phyloP scores from a whole-genome alignment of 2,888 invertebrate genomes.

The Steinernema hermaphroditum region DNA sequence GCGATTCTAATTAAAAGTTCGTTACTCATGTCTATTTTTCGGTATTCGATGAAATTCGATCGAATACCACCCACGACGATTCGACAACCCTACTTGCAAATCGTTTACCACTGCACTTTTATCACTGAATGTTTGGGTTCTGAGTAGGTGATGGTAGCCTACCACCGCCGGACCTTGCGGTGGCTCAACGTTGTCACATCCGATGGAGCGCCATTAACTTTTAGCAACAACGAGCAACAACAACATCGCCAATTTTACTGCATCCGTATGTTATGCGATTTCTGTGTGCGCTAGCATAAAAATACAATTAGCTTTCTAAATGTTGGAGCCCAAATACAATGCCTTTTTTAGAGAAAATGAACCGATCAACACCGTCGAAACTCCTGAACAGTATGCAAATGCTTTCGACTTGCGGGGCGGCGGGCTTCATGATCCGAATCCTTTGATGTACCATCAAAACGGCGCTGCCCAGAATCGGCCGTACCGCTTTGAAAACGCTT shows the following conservation, averaged over 20 bases:
- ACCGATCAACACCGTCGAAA: neutral
- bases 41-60: too few relatives aligned
- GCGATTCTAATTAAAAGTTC: too few relatives aligned
- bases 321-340: too few relatives aligned
- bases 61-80: too few relatives aligned
- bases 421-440: neutral
- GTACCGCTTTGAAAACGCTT: neutral
- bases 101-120: neutral
- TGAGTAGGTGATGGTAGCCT: constrained; percentile 16
- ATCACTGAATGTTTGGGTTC: constrained; percentile 1
- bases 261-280: neutral
- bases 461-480: neutral
- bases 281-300: neutral
- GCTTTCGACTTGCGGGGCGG: neutral
- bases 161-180: neutral
- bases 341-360: constrained; percentile 8
- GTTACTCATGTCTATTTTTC: too few relatives aligned
- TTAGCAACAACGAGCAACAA: neutral
- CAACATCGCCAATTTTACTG: neutral
- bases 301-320: too few relatives aligned
- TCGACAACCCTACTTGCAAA: too few relatives aligned
- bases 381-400: neutral
- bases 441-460: neutral
- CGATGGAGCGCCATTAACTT: neutral
- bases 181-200: constrained; percentile 17